Base-by-base conservation (phyloP, 2,888 invertebrate genomes). In the Drosophila pegasa region DNA sequence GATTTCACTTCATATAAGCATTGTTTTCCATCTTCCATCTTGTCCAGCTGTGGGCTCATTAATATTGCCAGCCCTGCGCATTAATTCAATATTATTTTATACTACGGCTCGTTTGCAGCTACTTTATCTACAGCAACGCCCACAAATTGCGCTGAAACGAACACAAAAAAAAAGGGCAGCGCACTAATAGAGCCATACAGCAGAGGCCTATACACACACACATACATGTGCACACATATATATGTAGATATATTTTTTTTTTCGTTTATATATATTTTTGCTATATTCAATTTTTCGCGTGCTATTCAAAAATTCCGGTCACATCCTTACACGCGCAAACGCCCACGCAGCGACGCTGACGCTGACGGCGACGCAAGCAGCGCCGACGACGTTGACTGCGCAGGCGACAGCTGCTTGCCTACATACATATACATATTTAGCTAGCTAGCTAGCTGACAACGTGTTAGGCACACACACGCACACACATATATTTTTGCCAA, bases 271-370 rank as follows among this genome's bases (percentile, higher is more conserved):
- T 51, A 20, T 61, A 71, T 78, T 75, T 75, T 87, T 80, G 80
- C 70, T 75, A 84, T 84, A 87, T 87, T 83, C 64, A 75, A 87
- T 82, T 87, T 82, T 82, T 82, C 68, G 88, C 87, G 67, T 61
- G 67, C 88, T 85, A 66, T 71, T 82, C 86, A 73, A 85, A 82
- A 82, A 83, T 88, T 88, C 88, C 67, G 84, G 69, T 88, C 87
- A 88, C 88, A 84, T 87, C 80, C 83, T 86, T 86, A 72, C 86
- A 88, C 83, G 83, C 83, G 81, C 88, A 82, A 45, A 79, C 88
- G 88, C 83, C 83, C 77, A 86, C 82, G 72, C 87, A 68, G 57
- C 41, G 47, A 40, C 31, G 41, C 22, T 12, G 47, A 40, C 31
- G 41, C 22, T 12, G 20, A 16, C 31, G 22, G 55, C 31, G 22